A percentile compares a stretch with the other conserved stretches of the same genome.
Evolutionary conservation across 2,888 invertebrate species (phyloP).

Genomic region (Arrhopalites spinosus): DNA sequence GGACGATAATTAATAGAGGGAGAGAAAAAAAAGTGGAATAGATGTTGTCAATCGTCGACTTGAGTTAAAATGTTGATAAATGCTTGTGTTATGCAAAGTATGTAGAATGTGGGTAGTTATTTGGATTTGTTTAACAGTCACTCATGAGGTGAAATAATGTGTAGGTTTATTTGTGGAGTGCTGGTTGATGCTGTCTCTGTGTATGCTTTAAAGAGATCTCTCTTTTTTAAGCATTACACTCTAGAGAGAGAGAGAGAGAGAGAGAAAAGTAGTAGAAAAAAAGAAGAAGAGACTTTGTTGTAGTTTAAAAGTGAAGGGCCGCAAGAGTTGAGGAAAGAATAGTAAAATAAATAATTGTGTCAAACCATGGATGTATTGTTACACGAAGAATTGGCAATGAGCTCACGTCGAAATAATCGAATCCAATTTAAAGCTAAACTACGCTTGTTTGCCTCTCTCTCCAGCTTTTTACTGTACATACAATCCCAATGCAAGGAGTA

Average conservation of each 20-base stretch:
- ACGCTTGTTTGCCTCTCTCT: conserved; percentile 7
- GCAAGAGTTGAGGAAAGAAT: conserved; percentile 15
- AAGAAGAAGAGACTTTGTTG: background rate
- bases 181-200: background rate
- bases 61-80: conserved; percentile 9
- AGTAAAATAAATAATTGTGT: conserved; percentile 18
- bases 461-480: background rate
- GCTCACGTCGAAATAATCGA: conserved; percentile 4
- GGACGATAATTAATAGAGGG: conserved; percentile 5
- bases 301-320: conserved; percentile 10
- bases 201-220: too few relatives aligned
- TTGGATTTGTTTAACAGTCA: conserved; percentile 18
- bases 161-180: conserved; percentile 1
- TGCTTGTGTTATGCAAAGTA: conserved; percentile 5
- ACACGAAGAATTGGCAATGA: conserved; percentile 5
- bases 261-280: background rate
- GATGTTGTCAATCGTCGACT: conserved; percentile 14
- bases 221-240: too few relatives aligned
- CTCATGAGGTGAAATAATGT: conserved; percentile 14
- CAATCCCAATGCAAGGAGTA: background rate
- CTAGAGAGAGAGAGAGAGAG: too few relatives aligned
- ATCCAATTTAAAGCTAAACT: conserved; percentile 17
- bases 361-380: background rate
- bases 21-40: background rate
- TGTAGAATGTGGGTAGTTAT: conserved; percentile 21